phyloP scores from a whole-genome alignment of 1,140 invertebrate genomes.

The Drosophila triauraria region DNA sequence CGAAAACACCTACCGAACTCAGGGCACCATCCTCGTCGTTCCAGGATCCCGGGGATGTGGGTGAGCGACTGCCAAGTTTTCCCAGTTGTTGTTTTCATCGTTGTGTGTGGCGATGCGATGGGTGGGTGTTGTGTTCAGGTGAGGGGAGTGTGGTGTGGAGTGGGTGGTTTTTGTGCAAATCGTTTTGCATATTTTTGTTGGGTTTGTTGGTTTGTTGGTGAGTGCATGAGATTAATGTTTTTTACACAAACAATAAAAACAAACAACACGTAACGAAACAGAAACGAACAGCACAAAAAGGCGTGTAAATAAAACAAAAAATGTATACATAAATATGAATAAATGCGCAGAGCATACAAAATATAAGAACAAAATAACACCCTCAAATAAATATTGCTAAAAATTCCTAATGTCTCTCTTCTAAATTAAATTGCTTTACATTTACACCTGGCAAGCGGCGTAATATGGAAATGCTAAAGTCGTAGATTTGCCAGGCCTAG shows the following conservation, averaged over 20 bases:
- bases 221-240: slow-evolving; percentile 78
- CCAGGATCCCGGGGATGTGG: slow-evolving; percentile 84
- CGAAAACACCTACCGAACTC: slow-evolving; percentile 71
- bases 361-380: not conserved
- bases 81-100: slow-evolving; percentile 38
- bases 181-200: slow-evolving; percentile 66
- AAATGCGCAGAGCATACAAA: slow-evolving; percentile 30
- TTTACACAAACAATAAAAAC: slow-evolving; percentile 78
- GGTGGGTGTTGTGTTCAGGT: slow-evolving; percentile 29
- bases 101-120: slow-evolving; percentile 20
- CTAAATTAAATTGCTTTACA: slow-evolving; percentile 28
- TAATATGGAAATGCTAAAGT: not conserved
- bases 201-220: slow-evolving; percentile 64
- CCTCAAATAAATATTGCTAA: slow-evolving; percentile 9
- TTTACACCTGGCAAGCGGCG: not conserved
- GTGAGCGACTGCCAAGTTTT: slow-evolving; percentile 71
- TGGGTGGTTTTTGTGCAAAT: slow-evolving; percentile 42
- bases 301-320: slow-evolving; percentile 61
- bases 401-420: slow-evolving; percentile 1
- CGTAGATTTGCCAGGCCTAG: slow-evolving; percentile 3
- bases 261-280: slow-evolving; percentile 76
- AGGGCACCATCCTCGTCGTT: slow-evolving; percentile 83
- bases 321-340: slow-evolving; percentile 33
- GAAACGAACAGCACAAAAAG: slow-evolving; percentile 57
- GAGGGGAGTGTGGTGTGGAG: slow-evolving; percentile 12